Base-by-base conservation (phyloP, 2,888 invertebrate species). In the Tetragonula carbonaria region DNA sequence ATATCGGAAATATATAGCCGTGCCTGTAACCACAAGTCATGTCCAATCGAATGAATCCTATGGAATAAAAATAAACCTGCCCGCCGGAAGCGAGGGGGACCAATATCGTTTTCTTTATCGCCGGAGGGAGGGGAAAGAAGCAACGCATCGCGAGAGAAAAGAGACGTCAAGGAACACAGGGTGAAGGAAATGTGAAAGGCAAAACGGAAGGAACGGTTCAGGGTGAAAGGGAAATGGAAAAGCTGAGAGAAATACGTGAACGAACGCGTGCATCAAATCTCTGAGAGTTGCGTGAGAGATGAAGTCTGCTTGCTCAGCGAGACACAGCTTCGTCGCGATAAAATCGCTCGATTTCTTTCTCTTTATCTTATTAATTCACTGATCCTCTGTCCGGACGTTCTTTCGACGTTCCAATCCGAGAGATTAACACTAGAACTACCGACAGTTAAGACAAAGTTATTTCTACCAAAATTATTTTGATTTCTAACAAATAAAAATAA, bases 21-120 rank as follows among this genome's bases (percentile, higher is more conserved):
- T 13, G 81, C 59, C 89, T 91, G 90, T 92, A 92, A 93, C 92
- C 92, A 92, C 93, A 91, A 93, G 93, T 93, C 93, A 92, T 92
- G 93, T 91, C 92, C 93, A 91, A 93, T 93, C 93, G 93, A 92
- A 93, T 90, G 93, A 93, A 93, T 92, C 91, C 91, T 89, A 91
- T 87, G 91, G 91, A 93, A 92, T 91, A 93, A 93, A 93, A 93
- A 92, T 93, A 93, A 92, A 92, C 90, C 90, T 88, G 89, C 82
- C 86, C 90, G 84, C 83, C 62, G 82, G 59, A 88, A 81, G 88
- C 84, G 80, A 78, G 78, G 75, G 75, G 80, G 78, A 83, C 80
- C 86, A 81, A 89, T 88, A 86, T 57, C 70, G 76, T 82, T 75
- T n/a, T 62, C 77, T 70, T 65, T 55, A 23, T 55, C 72, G 72